Base-by-base conservation (phyloP, 2,113 vertebrate genomes). In the Heloderma charlesbogerti region DNA sequence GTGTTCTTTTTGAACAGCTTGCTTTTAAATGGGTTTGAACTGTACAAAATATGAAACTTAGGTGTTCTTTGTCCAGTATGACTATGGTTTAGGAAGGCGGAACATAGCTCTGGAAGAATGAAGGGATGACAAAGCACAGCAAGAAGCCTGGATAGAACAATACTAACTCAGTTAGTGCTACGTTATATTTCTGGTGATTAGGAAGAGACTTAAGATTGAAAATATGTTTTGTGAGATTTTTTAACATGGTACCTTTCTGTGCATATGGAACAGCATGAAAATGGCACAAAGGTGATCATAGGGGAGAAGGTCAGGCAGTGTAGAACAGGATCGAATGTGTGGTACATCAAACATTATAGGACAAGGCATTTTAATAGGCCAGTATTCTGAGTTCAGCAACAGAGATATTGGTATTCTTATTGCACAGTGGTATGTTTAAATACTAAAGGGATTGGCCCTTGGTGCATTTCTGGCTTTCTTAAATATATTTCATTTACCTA, bases 371-470 rank as follows among this genome's bases (percentile, higher is more conserved):
- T 91, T 84, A 87, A 43, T 94, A 78, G 91, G 20, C 67, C 72
- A 74, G 6, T n/a, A 18, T 81, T 72, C 18, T 69, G 51, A 78
- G n/a, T n/a, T 34, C 45, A 87, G 31, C 51, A 63, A n/a, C 45
- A 43, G 57, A 60, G 22, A 20, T 37, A 25, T 27, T 82, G n/a
- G 4, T 37, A 13, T 74, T 91, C 12, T 37, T 87, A 27, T 82
- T 51, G 51, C 29, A 86, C 67, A n/a, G 81, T 81, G 2, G 2
- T 9, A 0, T 0, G 37, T 37, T 88, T 3, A 89, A 90, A 84
- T 63, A 72, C 2, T 10, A 0, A 2, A 78, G 67, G 16, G 6
- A 48, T 13, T 10, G 8, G 48, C 1, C 75, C 18, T 31, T 57
- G 77, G 6, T 43, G 13, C 1, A 25, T 22, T 10, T 22, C 1